These are phyloP conservation scores for Sphaeramia orbicularis DNA, from an alignment of 2,797 vertebrate species.

Conservation along the genomic window DNA sequence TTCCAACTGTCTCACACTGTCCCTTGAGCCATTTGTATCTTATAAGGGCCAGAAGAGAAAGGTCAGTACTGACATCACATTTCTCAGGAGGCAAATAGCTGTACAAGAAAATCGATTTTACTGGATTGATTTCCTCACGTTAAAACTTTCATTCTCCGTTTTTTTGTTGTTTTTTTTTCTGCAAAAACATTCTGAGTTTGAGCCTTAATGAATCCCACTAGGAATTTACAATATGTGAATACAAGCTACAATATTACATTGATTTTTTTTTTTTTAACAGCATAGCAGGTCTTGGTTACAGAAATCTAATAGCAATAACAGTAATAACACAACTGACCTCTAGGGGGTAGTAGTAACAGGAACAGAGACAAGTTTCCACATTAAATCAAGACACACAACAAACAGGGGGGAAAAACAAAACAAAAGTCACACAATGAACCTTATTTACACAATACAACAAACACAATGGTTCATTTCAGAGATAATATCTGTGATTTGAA, in stretches of 20 bases:
- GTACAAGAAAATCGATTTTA: slow-evolving; percentile 54
- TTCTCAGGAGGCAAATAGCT: slow-evolving; percentile 61
- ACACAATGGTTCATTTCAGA: slow-evolving; percentile 61
- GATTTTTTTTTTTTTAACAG: neutral
- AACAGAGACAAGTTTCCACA: slow-evolving; percentile 34
- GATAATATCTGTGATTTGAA: slow-evolving; percentile 37
- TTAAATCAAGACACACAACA: slow-evolving; percentile 45
- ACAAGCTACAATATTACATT: slow-evolving; percentile 8
- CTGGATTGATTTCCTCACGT: slow-evolving; percentile 45
- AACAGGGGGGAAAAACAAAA: slow-evolving; percentile 39
- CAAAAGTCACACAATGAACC: slow-evolving; percentile 62
- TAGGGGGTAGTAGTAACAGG: slow-evolving; percentile 44
- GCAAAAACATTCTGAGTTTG: slow-evolving; percentile 18
- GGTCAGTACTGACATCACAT: slow-evolving; percentile 75
- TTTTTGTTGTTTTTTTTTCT: neutral
- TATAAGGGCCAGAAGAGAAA: slow-evolving; percentile 66
- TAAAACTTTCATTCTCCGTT: slow-evolving; percentile 30
- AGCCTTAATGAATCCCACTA: slow-evolving; percentile 35
- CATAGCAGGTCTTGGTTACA: slow-evolving; percentile 15
- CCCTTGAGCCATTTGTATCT: slow-evolving; percentile 69
- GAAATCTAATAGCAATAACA: neutral
- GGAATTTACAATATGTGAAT: slow-evolving; percentile 6
- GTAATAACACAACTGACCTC: slow-evolving; percentile 34
- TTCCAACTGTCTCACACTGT: slow-evolving; percentile 61
- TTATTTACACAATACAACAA: slow-evolving; percentile 61